Evolutionary conservation across 2,113 vertebrate species (phyloP), one percentile per base, ranked within the genome.

Genomic region (Sprattus sprattus): DNA sequence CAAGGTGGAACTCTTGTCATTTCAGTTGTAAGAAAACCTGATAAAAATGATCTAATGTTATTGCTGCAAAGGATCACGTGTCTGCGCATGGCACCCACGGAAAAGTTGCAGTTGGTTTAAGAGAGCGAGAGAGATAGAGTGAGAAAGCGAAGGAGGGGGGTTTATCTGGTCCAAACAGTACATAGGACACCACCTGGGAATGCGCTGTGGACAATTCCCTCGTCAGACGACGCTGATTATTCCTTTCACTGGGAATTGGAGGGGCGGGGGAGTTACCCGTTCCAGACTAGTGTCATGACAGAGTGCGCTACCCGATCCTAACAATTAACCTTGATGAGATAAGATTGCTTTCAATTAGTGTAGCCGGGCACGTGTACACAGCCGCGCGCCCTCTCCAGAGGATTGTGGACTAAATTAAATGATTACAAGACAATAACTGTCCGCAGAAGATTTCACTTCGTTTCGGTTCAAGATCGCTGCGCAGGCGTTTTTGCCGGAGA

Each of bases 321-420:
- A 92, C 93, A 95, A 94, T 94, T 93, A 93, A 91, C 92, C 91
- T 91, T 91, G 92, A 93, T 92, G 90, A 92, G 60, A 89, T 20
- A 89, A 81, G 91, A 90, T 92, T 89, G 90, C 83, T 90, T 91
- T 89, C 91, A 91, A 91, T 92, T 88, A 91, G 85, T 89, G 7
- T 88, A 5, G 85, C 88, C 71, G 54, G 28, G 50, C 8, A 54
- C 49, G 54, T 15, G 83, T 25, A 71, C 18, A 28, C 20, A 78
- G 25, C 9, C 71, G 67, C 52, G 82, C 52, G 81, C 64, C 39
- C 28, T 39, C 28, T 78, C 71, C 28, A 32, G 28, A 39, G 71
- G 71, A 78, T 78, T 32, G 16, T 78, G 28, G 71, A 78, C 71
- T 78, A 78, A 39, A 16, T 15, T 10, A 32, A 78, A 78, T 39